Base-by-base conservation (phyloP, 2,113 vertebrate genomes). In the Brachionichthys hirsutus region DNA sequence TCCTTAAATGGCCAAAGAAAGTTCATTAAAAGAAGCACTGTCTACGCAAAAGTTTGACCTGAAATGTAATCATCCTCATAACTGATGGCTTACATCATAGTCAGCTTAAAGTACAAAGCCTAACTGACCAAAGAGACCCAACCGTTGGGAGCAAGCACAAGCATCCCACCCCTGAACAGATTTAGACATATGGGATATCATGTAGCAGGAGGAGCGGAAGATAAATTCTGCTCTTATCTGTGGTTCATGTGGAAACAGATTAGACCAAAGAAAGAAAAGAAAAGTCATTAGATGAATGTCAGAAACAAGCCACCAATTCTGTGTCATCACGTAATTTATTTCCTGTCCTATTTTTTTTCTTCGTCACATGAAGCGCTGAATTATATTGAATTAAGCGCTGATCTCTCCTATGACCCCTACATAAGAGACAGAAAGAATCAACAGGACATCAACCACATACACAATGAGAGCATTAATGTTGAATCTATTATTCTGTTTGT, bases 131-230 rank as follows among this genome's bases (percentile, higher is more conserved):
- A 14, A 35, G n/a, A 68, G 58, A 40, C 67, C 48, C 18, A 17
- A 34, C 17, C 48, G 19, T 49, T n/a, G 46, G 62, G 51, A 41
- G 34, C 42, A 62, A 68, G 78, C 61, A 67, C 53, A 84, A 53
- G 62, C 12, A 62, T 71, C 24, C 55, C 42, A 44, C 54, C 65
- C 51, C 51, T 45, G 43, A 59, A 56, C 55, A 62, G 65, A 85
- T 64, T 78, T 63, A 58, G 56, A 78, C 53, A 46, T 78, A 73
- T 66, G 63, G 40, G 60, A 63, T 53, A 53, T 68, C 51, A 63
- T 36, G 42, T 36, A 47, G 61, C 67, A 53, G 16, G 16, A 72
- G 36, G 18, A 16, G 55, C 34, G 57, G 54, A 68, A 46, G 44
- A n/a, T 63, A 16, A 74, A 76, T 6, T 70, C 49, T 16, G 40